Evolutionary conservation across 2,888 invertebrate genomes (phyloP).

Genomic region (Watsonalla cultraria): DNA sequence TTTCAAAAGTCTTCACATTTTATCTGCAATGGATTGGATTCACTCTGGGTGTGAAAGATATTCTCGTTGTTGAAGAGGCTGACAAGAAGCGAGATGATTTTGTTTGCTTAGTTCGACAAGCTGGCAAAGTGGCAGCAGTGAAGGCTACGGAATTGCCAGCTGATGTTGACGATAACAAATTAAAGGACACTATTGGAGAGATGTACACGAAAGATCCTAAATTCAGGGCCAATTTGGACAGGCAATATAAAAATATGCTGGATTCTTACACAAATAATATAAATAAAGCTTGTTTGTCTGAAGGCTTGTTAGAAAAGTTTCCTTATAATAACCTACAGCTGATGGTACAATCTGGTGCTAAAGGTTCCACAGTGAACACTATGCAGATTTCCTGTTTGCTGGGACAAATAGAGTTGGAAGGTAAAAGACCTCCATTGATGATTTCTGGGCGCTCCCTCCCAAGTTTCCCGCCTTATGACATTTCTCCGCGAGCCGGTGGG

Average conservation of each 20-base stretch:
- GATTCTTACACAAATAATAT: conserved; percentile 94
- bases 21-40: conserved; percentile 95
- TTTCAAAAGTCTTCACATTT: conserved; percentile 94
- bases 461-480: conserved; percentile 92
- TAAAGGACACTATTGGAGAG: conserved; percentile 84
- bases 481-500: conserved; percentile 95
- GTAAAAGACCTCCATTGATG: conserved; percentile 96
- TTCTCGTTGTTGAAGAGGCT: conserved; percentile 87
- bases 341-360: conserved; percentile 99
- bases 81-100: conserved; percentile 84
- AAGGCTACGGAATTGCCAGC: conserved; percentile 84
- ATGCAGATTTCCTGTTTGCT: conserved; percentile 99
- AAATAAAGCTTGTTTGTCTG: conserved; percentile 90
- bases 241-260: conserved; percentile 88
- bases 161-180: conserved; percentile 75
- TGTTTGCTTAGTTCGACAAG: conserved; percentile 80
- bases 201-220: conserved; percentile 85
- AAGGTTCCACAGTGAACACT: conserved; percentile 98
- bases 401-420: conserved; percentile 99
- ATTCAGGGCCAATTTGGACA: conserved; percentile 88
- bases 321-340: conserved; percentile 98
- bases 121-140: conserved; percentile 81
- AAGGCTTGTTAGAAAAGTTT: conserved; percentile 91
- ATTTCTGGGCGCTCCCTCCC: conserved; percentile 95
- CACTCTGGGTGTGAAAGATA: conserved; percentile 96